Evolutionary conservation across 2,888 invertebrate species (phyloP), one percentile per base, ranked within the genome.

Genomic region (Electrophaes corylata): DNA sequence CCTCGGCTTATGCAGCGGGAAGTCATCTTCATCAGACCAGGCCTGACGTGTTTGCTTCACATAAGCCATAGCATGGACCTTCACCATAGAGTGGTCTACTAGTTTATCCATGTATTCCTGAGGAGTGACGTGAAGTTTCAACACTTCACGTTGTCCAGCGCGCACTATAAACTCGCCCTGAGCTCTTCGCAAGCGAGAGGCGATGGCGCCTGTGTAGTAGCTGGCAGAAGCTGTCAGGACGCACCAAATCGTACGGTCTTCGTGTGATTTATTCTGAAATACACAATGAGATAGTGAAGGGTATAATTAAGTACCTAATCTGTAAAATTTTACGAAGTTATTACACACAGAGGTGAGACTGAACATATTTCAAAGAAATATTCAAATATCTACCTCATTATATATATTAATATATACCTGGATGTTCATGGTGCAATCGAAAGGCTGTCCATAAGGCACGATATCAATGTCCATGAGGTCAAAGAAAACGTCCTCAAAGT

Each of bases 1-100:
- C 70, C 92, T 92, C 11, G 96, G 96, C 76, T 95, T 95, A 50
- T 93, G 92, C 45, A 96, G 88, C 16, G 93, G 92, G 84, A 95
- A 95, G 73, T 95, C 95, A 66, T 95, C 95, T 73, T 95, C 95
- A 69, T 94, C 94, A 46, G 94, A 94, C 94, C 95, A 96, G 1
- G 94, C 93, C 78, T 96, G 96, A 41, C 93, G 93, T 0, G 96
- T 96, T 77, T 95, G 95, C 69, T 93, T 92, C 1, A 96, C 95
- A 63, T 93, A 94, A 2, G 95, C 94, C 85, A 95, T 93, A n/a
- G 95, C 94, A 69, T 94, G 94, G 58, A 96, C 93, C 85, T 95
- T 95, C 55, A 96, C 91, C 86, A 94, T 92, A 48, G 94, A 91
- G 70, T 95, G 94, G 72, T 96, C 96, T 0, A 94, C 94, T 65